Conservation (phyloP, 2,113 vertebrate genomes). For the Sorex fumeus region DNA sequence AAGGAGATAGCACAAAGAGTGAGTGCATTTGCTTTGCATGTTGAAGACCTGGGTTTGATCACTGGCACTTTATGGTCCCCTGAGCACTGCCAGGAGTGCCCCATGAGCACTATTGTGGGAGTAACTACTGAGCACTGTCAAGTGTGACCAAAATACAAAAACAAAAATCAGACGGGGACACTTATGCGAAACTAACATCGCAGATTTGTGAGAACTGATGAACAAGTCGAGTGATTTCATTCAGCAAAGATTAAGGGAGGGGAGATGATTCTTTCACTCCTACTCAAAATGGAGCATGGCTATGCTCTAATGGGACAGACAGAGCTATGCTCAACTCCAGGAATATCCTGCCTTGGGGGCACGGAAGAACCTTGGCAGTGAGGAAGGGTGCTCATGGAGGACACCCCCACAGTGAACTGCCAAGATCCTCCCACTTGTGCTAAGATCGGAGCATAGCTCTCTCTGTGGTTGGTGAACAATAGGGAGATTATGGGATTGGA, state of each 20-base stretch:
- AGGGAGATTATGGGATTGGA: neutral
- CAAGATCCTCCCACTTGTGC: neutral
- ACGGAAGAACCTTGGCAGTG: neutral
- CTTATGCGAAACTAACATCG: neutral
- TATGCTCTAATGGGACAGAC: neutral
- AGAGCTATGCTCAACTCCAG: neutral
- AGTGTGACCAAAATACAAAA: no score
- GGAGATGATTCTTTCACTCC: neutral
- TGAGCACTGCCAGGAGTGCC: no score
- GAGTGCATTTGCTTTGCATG: no score
- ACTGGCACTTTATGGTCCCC: no score
- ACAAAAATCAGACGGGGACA: no score
- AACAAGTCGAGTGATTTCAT: neutral
- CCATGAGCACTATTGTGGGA: no score
- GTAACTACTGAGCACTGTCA: no score
- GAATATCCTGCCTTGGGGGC: neutral
- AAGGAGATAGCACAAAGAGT: no score
- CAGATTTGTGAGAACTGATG: slow-evolving; percentile 26
- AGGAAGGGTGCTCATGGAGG: neutral
- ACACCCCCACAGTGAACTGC: neutral
- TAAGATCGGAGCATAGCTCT: neutral
- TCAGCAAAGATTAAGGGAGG: neutral
- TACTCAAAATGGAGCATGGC: slow-evolving; percentile 17
- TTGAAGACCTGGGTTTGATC: no score
- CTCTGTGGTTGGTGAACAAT: neutral